Evolutionary conservation across 2,113 vertebrate genomes (phyloP).

Genomic region (human (Homo sapiens)): GRCh38 chr2:225394501-225395000

Average conservation of each 20-base stretch:
- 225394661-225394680: neutral
- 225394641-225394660: neutral
- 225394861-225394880: neutral
- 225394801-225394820: neutral
- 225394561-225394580: neutral
- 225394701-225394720: neutral
- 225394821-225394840: neutral
- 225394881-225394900: neutral
- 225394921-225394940: neutral
- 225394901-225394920: neutral
- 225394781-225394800: neutral
- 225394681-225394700: neutral
- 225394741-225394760: neutral
- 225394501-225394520: neutral
- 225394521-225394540: neutral
- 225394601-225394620: neutral
- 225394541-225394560: accelerated
- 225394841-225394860: neutral
- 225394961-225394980: neutral
- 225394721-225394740: too few relatives aligned
- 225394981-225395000: neutral
- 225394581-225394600: neutral
- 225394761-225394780: neutral
- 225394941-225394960: neutral
- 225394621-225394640: too few relatives aligned